These are phyloP conservation scores for Gonocerus acuteangulatus DNA, from an alignment of 2,888 invertebrate species.

Conservation along the genomic window DNA sequence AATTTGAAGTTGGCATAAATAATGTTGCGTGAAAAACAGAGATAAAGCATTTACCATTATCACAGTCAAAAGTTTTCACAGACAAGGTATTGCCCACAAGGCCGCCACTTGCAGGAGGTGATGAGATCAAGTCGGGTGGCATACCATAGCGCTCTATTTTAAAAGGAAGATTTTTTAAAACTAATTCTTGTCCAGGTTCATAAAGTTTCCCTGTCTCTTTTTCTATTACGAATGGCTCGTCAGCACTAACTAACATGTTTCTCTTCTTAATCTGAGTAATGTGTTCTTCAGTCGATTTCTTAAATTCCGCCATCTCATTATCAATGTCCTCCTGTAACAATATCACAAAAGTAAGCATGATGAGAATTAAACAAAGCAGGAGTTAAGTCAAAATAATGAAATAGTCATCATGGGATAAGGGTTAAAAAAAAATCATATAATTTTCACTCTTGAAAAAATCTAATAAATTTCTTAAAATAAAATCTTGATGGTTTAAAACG, in stretches of 20 bases:
- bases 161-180: slow-evolving; percentile 3
- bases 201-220: background rate
- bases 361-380: too few species aligned
- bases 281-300: slow-evolving; percentile 43
- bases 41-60: background rate
- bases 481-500: too few species aligned
- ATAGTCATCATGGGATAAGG: background rate
- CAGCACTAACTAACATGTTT: slow-evolving; percentile 41
- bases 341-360: too few species aligned
- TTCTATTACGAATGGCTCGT: slow-evolving; percentile 37
- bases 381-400: background rate
- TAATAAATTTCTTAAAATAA: too few species aligned
- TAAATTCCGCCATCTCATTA: slow-evolving; percentile 32
- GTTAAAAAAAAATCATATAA: too few species aligned
- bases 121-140: slow-evolving; percentile 10
- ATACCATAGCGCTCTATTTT: slow-evolving; percentile 12
- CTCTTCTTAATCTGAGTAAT: slow-evolving; percentile 42
- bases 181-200: background rate
- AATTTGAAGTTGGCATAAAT: too few species aligned
- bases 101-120: background rate
- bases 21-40: background rate
- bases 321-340: slow-evolving; percentile 33
- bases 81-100: background rate
- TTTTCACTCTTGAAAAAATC: too few species aligned
- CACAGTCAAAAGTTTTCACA: background rate